Base-by-base conservation (phyloP, 2,113 vertebrate genomes). In the Coracopsis vasa region DNA sequence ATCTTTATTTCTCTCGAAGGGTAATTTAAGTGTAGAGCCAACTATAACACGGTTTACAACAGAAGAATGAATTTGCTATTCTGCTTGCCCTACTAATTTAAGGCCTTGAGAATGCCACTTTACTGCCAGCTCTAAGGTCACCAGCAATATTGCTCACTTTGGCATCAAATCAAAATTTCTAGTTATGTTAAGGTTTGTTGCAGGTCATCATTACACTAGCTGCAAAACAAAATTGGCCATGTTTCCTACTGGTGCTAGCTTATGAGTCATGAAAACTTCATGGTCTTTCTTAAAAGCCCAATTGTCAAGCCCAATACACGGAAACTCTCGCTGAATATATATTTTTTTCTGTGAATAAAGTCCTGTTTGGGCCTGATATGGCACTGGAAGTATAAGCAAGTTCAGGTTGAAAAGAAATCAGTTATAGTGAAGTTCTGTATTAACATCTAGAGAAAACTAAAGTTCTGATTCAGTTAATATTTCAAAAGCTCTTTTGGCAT, bases 81-180 rank as follows among this genome's bases (percentile, higher is more conserved):
- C 92, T 92, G 95, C 95, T 95, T 85, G 80, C 89, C 92, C 88
- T 91, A 96, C 95, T 95, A 94, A 88, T 95, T 95, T 94, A 95
- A 94, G 95, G 94, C 96, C 89, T 96, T 97, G 94, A 97, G 96
- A 97, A 97, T 95, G 96, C 95, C 96, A 95, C 95, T 96, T 86
- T 94, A 94, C 96, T 96, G 94, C 92, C 96, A 96, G 96, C 92
- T 97, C 62, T 1, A 93, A 96, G 89, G 71, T 97, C 83, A 96
- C 93, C 90, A 97, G 94, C 94, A 96, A 96, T 96, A 95, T 94
- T 96, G 93, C 93, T 97, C 92, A 85, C 88, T 94, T 94, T 94
- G 92, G 94, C 70, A 0, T 97, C 93, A 94, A 97, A 96, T 97
- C 94, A 95, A 97, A 97, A 92, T 41, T 93, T 69, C 90, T 95